Percentiles rank a stretch among this genome's conserved stretches.
Evolutionary conservation across 2,113 vertebrate genomes (phyloP).

Genomic region (Circaetus gallicus): DNA sequence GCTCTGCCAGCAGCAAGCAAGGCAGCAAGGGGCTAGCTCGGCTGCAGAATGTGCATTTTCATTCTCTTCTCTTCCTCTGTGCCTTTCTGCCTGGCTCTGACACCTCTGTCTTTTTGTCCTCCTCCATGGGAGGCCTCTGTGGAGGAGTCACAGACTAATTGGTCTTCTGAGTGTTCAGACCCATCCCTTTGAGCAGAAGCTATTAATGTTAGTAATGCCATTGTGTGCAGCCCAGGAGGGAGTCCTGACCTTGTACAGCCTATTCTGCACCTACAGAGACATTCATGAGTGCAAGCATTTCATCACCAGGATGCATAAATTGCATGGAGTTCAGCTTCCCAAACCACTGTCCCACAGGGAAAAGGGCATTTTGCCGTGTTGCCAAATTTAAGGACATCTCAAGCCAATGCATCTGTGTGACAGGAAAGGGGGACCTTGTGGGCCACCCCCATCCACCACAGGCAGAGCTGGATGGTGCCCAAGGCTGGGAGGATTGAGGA

Average conservation of each 20-base stretch:
- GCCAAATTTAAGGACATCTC: neutral
- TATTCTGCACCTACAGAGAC: neutral
- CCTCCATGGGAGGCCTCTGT: neutral
- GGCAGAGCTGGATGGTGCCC: neutral
- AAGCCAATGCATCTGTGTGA: neutral
- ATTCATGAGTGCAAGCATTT: neutral
- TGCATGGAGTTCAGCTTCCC: neutral
- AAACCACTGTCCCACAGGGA: neutral
- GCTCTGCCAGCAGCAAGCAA: neutral
- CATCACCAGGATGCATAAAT: neutral
- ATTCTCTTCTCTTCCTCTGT: neutral
- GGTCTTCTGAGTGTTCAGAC: neutral
- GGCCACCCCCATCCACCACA: neutral
- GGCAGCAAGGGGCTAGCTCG: accelerated
- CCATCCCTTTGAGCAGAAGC: neutral
- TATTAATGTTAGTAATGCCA: neutral
- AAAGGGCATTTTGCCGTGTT: neutral
- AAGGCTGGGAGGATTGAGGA: too few species aligned
- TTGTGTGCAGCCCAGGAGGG: neutral
- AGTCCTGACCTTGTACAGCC: neutral
- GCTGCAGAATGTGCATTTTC: neutral
- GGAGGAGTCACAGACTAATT: neutral
- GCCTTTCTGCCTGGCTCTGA: neutral
- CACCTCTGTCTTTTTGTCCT: neutral
- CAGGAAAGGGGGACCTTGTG: neutral